Base-by-base conservation (phyloP, 2,113 vertebrate genomes). In the Struthio camelus region DNA sequence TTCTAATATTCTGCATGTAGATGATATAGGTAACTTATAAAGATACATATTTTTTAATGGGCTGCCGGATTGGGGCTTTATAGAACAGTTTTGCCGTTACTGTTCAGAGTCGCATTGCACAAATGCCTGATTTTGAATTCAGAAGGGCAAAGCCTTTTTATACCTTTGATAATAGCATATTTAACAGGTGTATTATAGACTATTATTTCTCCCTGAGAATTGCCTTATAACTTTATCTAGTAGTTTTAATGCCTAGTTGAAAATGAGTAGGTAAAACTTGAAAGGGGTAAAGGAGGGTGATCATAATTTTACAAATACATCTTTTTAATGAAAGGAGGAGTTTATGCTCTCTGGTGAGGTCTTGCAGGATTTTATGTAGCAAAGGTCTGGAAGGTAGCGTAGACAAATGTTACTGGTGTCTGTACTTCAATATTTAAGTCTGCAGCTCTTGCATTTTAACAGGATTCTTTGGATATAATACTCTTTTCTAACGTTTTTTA, bases 231-330 rank as follows among this genome's bases (percentile, higher is more conserved):
- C 19, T 95, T 87, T 85, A 66, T 73, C 34, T 66, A 64, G 44
- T 66, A 46, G 44, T 64, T 91, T 96, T 85, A 89, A 38, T 64
- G n/a, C 71, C 59, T 81, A 48, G 9, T 27, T 92, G 44, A 72
- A 89, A 94, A 92, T 79, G 48, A 82, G 90, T 82, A 36, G 20
- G 56, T 93, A 69, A 81, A 84, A 61, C 20, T 61, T 93, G 65
- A 89, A 89, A 85, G 10, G 12, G 11, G 5, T 69, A 72, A 93
- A 83, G 53, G n/a, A 89, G 20, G 78, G 71, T 61, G 51, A 65
- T 90, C 42, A 61, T 56, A 93, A 94, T 94, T 93, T 89, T 87
- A 56, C 44, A 94, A 90, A 95, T 93, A 36, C 30, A 90, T 53
- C 42, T 80, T 90, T 36, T 11, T 61, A 84, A 67, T 61, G 56